Conservation (phyloP, 2,888 invertebrate species). For the Chydorus sphaericus region DNA sequence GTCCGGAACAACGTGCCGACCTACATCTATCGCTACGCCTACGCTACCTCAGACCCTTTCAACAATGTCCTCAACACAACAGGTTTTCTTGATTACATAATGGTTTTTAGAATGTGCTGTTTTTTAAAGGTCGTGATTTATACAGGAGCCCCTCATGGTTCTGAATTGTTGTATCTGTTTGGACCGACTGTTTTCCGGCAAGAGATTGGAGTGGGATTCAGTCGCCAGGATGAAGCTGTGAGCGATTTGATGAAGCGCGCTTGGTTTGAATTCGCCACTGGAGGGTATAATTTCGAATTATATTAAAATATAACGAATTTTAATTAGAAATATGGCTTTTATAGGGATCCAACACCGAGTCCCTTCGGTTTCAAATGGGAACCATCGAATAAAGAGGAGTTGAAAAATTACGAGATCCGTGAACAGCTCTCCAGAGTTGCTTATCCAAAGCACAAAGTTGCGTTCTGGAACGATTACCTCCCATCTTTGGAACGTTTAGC, state of each 20-base stretch:
- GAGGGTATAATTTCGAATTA: slow-evolving; percentile 32
- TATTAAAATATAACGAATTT: background rate
- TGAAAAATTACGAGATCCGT: slow-evolving; percentile 18
- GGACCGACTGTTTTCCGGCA: slow-evolving; percentile 21
- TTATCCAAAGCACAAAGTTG: slow-evolving; percentile 11
- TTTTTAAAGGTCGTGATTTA: slow-evolving; percentile 13
- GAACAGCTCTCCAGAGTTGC: slow-evolving; percentile 20
- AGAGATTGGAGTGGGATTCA: slow-evolving; percentile 45
- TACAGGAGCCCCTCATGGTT: slow-evolving; percentile 47
- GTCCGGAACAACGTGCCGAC: slow-evolving; percentile 8
- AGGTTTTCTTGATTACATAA: slow-evolving; percentile 27
- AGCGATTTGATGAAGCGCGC: slow-evolving; percentile 36
- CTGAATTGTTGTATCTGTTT: slow-evolving; percentile 36
- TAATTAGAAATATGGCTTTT: background rate
- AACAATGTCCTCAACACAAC: slow-evolving; percentile 36
- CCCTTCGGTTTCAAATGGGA: slow-evolving; percentile 16
- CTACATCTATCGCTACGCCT: slow-evolving; percentile 31
- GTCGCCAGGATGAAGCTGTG: slow-evolving; percentile 41
- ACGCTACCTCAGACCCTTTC: slow-evolving; percentile 29
- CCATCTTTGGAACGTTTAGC: slow-evolving; percentile 21
- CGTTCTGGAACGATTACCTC: slow-evolving; percentile 34
- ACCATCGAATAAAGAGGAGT: slow-evolving; percentile 5
- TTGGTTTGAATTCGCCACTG: slow-evolving; percentile 35
- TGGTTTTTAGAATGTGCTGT: background rate
- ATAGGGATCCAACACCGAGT: slow-evolving; percentile 16